phyloP scores from a whole-genome alignment of 2,888 invertebrate species.

The Synanthedon vespiformis region DNA sequence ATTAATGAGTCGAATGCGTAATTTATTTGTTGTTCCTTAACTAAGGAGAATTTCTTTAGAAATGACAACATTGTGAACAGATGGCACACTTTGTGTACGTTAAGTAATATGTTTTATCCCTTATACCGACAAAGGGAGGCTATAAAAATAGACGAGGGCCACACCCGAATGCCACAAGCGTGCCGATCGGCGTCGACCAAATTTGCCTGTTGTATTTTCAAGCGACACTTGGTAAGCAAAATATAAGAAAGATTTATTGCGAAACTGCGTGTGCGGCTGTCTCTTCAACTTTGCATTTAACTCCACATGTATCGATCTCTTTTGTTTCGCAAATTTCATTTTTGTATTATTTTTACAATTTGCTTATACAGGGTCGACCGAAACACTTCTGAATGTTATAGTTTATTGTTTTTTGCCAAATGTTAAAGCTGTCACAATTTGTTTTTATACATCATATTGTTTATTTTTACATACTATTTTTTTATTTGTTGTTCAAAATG shows the following conservation, averaged over 20 bases:
- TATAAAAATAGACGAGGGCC: slow-evolving; percentile 48
- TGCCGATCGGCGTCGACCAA: slow-evolving; percentile 35
- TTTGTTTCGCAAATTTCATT: slow-evolving; percentile 1
- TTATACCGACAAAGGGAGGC: slow-evolving; percentile 38
- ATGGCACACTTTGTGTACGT: slow-evolving; percentile 31
- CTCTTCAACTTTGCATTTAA: slow-evolving; percentile 24
- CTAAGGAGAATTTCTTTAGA: slow-evolving; percentile 5
- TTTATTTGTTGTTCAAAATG: no score
- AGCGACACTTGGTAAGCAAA: slow-evolving; percentile 53
- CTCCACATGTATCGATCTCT: slow-evolving; percentile 25
- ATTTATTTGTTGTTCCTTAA: no score
- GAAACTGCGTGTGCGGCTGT: slow-evolving; percentile 45
- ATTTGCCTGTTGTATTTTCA: slow-evolving; percentile 46
- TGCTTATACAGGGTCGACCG: not conserved
- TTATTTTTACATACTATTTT: no score
- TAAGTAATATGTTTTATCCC: slow-evolving; percentile 20
- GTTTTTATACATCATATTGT: no score
- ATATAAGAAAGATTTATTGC: slow-evolving; percentile 58
- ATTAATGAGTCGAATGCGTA: no score
- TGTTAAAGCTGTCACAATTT: no score
- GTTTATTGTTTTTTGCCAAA: no score
- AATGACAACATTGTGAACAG: slow-evolving; percentile 27
- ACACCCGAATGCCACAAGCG: slow-evolving; percentile 40
- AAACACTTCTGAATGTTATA: no score
- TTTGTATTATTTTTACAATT: not conserved